Evolutionary conservation across 2,113 vertebrate genomes (phyloP), one percentile per base, ranked within the genome.

Genomic region (Capreolus pygargus): DNA sequence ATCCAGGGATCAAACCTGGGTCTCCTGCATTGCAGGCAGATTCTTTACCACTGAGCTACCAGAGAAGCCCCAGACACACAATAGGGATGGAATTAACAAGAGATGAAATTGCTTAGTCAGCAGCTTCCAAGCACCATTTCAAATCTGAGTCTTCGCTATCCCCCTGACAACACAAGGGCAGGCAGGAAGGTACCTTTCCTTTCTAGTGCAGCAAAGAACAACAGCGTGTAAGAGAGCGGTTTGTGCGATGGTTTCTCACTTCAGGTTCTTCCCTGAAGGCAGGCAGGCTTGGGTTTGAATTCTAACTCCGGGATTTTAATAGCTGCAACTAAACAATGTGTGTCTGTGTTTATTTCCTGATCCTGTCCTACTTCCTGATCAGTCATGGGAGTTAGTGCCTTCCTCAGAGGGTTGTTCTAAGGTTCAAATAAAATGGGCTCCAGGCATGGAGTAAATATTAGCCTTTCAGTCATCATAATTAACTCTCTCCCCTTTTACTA

Each of bases 331-430:
- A 81, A 84, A 52, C 54, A 78, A 78, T 36, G 74, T 83, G 11
- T 25, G 17, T 79, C 43, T 79, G 21, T 12, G 6, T 88, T 89
- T 94, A 7, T 61, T 90, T 76, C 81, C 94, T 43, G 60, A 39
- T 58, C 61, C 47, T 45, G 28, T 79, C 28, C 83, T 76, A n/a
- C 86, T 96, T 96, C 39, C 86, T 97, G 90, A 87, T 74, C 39
- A 33, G 33, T n/a, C 86, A 94, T 78, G 86, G 23, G 19, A 84
- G 61, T 88, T 91, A 95, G 55, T n/a, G 60, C 36, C 81, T 55
- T 57, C 54, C 61, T 87, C 58, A 78, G 45, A 84, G 28, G 36
- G 39, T 50, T 64, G 61, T 84, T 78, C 47, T 83, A 39, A 96
- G 50, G 55, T 88, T 94, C 54, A 78, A 94, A 84, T 88, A 85